These are phyloP conservation scores for Xyrauchen texanus DNA, from an alignment of 2,113 vertebrate species.

Conservation along the genomic window DNA sequence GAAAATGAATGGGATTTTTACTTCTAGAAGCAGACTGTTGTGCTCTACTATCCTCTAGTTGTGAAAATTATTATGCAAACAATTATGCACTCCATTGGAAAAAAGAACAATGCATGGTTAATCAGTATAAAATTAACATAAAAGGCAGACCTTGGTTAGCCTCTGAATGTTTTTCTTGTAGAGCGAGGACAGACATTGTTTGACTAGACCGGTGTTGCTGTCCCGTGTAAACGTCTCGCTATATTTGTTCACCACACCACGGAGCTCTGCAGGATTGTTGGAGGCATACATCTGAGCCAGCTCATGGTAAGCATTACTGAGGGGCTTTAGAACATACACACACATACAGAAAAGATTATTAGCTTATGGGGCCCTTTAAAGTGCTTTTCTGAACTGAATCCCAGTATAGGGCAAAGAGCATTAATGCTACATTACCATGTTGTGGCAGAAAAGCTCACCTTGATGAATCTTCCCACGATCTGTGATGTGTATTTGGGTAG, in stretches of 20 bases:
- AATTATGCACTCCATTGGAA: background rate
- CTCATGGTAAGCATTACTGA: conserved; percentile 98
- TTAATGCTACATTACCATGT: background rate
- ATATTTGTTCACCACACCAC: conserved; percentile 92
- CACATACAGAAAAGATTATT: background rate
- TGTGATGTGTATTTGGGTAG: conserved; percentile 98
- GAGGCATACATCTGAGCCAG: conserved; percentile 94
- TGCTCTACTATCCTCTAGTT: background rate
- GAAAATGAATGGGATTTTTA: too few relatives aligned
- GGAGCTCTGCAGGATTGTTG: conserved; percentile 94
- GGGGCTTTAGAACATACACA: conserved; percentile 76
- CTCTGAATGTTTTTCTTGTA: conserved; percentile 99
- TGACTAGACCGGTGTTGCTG: conserved; percentile 96
- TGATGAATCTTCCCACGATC: conserved; percentile 97
- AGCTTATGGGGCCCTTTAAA: background rate
- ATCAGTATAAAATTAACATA: too few relatives aligned
- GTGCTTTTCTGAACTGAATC: background rate
- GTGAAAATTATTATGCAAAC: background rate
- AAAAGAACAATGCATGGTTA: background rate
- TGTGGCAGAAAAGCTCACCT: conserved; percentile 76
- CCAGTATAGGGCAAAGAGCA: too few relatives aligned
- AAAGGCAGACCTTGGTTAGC: conserved; percentile 90
- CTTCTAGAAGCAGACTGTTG: too few relatives aligned
- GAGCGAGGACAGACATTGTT: conserved; percentile 95
- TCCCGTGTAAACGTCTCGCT: conserved; percentile 90